Conservation (phyloP, 92 coral and sea anemone genomes). For the Epizoanthus illoricatus region DNA sequence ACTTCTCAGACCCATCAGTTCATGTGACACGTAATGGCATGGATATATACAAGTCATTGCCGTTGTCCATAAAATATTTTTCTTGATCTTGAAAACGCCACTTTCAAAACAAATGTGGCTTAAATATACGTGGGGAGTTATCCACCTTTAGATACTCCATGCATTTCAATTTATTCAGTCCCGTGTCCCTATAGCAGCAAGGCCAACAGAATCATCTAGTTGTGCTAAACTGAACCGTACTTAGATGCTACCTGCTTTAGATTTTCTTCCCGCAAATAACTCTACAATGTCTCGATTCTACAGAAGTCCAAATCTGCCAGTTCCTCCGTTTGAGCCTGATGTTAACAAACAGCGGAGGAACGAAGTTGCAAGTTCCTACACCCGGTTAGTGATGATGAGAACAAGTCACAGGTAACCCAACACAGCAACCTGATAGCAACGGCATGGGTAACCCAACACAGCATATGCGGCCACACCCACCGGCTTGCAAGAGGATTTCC, state of each 20-base stretch:
- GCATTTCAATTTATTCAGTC: too few species aligned
- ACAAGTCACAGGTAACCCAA: not conserved
- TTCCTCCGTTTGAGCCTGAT: not conserved
- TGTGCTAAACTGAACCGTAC: not conserved
- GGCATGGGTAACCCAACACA: not conserved
- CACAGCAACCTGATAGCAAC: not conserved
- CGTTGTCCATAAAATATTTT: too few species aligned
- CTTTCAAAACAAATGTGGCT: too few species aligned
- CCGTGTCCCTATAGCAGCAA: too few species aligned
- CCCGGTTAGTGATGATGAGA: not conserved
- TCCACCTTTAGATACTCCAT: too few species aligned
- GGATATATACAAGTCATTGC: too few species aligned
- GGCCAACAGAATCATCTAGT: not conserved
- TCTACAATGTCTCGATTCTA: not conserved
- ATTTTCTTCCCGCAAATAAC: not conserved
- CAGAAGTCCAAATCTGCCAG: not conserved
- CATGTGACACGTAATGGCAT: too few species aligned
- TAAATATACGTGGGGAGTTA: too few species aligned
- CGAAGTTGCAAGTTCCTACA: not conserved
- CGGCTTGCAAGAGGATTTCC: not conserved
- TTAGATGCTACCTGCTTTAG: not conserved
- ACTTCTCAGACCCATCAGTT: too few species aligned
- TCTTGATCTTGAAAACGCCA: too few species aligned
- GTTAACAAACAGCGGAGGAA: not conserved
- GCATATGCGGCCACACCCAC: too few species aligned